These are phyloP conservation scores for Pyrocephalus nanus DNA, from an alignment of 2,797 vertebrate species.

Conservation along the genomic window DNA sequence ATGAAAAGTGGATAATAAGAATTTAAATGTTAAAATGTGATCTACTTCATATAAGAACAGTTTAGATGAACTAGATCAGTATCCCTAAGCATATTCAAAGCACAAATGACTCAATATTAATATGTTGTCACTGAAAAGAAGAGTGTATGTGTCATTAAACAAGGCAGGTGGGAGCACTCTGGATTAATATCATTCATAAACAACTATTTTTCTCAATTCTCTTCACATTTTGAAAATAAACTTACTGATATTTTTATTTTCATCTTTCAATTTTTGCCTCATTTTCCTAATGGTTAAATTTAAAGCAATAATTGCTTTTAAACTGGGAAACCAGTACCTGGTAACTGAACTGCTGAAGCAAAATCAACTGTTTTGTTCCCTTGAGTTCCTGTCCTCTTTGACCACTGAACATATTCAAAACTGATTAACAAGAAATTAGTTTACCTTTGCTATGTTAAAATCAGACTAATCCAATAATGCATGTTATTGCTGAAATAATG, in stretches of 20 bases:
- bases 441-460: background rate
- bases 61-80: background rate
- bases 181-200: background rate
- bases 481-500: background rate
- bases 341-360: background rate
- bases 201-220: background rate
- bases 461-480: background rate
- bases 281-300: background rate
- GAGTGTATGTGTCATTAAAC: background rate
- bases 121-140: background rate
- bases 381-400: background rate
- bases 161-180: background rate
- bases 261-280: background rate
- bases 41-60: background rate
- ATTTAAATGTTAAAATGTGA: background rate
- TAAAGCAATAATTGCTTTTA: background rate
- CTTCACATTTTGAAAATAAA: background rate
- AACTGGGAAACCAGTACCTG: background rate
- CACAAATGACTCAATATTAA: background rate
- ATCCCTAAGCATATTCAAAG: background rate
- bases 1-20: background rate
- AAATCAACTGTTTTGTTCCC: background rate
- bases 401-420: slow-evolving; percentile 3
- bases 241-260: background rate
- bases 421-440: background rate